phyloP scores from a whole-genome alignment of 2,888 invertebrate species.

The Himalopsyche kuldschensis region DNA sequence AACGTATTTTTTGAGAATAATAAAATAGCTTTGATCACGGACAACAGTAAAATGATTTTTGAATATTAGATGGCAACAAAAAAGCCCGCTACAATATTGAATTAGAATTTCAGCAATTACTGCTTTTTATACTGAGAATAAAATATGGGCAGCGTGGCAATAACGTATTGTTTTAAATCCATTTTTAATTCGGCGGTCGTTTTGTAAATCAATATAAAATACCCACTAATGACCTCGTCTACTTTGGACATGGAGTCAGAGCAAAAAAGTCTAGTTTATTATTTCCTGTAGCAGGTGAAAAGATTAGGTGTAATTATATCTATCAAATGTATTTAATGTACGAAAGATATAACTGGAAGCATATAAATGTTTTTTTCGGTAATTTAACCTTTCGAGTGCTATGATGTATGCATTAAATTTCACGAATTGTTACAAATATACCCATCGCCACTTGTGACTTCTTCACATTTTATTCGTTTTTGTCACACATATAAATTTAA shows the following conservation, averaged over 20 bases:
- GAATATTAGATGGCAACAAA: no score
- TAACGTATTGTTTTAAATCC: constrained; percentile 31
- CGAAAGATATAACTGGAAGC: background rate
- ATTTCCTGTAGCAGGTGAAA: constrained; percentile 46
- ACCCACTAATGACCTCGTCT: constrained; percentile 35
- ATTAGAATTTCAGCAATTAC: no score
- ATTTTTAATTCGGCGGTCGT: constrained; percentile 37
- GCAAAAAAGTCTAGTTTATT: constrained; percentile 46
- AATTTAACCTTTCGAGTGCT: background rate
- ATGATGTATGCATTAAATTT: no score
- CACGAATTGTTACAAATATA: no score
- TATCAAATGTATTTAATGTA: background rate
- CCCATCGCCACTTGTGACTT: no score
- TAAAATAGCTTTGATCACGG: no score
- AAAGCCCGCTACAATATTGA: no score
- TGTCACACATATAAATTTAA: no score
- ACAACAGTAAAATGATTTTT: no score
- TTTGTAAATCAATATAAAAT: constrained; percentile 44
- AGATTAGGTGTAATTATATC: constrained; percentile 32
- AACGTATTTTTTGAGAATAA: no score
- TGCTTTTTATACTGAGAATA: no score
- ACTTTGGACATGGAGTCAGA: constrained; percentile 42
- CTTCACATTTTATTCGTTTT: no score
- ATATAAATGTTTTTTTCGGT: background rate
- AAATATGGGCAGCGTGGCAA: background rate